Evolutionary conservation across 2,797 vertebrate species (phyloP).

Genomic region (Notamacropus eugenii): DNA sequence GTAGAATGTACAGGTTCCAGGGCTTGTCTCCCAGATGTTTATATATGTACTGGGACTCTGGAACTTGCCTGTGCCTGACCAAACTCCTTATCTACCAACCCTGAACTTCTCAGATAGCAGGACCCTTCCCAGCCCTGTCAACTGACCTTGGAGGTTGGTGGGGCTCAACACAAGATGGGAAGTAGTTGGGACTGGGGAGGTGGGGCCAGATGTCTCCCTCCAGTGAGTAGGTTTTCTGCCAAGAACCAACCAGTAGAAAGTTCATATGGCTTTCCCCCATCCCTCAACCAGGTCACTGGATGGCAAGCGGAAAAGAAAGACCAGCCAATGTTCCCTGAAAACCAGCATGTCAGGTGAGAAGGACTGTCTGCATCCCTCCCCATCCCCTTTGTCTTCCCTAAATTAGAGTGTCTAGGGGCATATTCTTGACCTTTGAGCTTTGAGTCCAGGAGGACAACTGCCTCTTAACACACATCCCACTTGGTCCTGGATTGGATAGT

Average conservation of each 20-base stretch:
- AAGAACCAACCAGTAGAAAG: constrained; percentile 36
- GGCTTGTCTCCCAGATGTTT: not conserved
- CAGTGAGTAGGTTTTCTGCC: constrained; percentile 23
- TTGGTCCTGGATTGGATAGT: not conserved
- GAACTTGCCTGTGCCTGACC: constrained; percentile 30
- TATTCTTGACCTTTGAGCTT: constrained; percentile 8
- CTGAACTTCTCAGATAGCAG: constrained; percentile 56
- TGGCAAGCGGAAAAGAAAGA: constrained; percentile 99
- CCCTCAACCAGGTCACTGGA: constrained; percentile 93
- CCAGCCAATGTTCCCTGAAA: constrained; percentile 99
- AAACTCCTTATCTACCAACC: constrained; percentile 55
- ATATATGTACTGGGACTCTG: constrained; percentile 24
- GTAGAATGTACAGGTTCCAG: not conserved
- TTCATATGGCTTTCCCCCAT: constrained; percentile 50
- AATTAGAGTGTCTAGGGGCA: not conserved
- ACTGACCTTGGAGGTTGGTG: constrained; percentile 43
- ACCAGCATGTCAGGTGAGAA: constrained; percentile 96
- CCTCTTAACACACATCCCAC: not conserved
- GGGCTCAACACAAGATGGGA: constrained; percentile 24
- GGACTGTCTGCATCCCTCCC: not conserved
- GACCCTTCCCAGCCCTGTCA: constrained; percentile 52
- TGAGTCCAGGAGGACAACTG: constrained; percentile 2
- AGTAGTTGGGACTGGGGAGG: not conserved
- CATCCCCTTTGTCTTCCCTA: not conserved
- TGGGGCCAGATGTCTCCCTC: not conserved